Conservation (phyloP, 1,140 invertebrate species). For the Drosophila tsacasi region DNA sequence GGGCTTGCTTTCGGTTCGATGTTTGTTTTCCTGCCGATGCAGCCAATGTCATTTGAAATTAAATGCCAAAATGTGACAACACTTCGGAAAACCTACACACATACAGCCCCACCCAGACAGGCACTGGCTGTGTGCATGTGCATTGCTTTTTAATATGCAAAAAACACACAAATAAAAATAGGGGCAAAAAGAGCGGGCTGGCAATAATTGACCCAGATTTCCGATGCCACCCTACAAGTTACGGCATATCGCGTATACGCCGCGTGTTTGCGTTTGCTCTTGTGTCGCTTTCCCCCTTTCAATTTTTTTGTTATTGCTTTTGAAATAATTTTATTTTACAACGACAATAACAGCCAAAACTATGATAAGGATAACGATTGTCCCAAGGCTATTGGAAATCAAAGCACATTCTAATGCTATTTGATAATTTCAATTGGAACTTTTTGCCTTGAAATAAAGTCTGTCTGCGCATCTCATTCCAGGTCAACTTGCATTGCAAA, state of each 20-base stretch:
- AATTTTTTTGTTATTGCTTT: slow-evolving; percentile 19
- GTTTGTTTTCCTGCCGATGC: slow-evolving; percentile 49
- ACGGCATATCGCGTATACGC: slow-evolving; percentile 50
- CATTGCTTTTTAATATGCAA: slow-evolving; percentile 47
- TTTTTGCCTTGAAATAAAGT: slow-evolving; percentile 37
- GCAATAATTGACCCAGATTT: slow-evolving; percentile 84
- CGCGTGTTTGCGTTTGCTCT: slow-evolving; percentile 21
- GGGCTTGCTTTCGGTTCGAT: neutral
- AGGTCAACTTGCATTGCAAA: slow-evolving; percentile 21
- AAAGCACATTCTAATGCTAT: slow-evolving; percentile 36
- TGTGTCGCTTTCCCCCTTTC: neutral
- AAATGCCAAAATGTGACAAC: slow-evolving; percentile 73
- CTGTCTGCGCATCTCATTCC: slow-evolving; percentile 22
- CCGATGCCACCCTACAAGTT: slow-evolving; percentile 15
- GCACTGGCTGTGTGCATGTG: slow-evolving; percentile 21
- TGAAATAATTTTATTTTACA: slow-evolving; percentile 51
- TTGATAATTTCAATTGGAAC: slow-evolving; percentile 21
- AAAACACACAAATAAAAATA: slow-evolving; percentile 22
- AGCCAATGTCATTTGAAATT: slow-evolving; percentile 65
- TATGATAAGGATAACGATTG: slow-evolving; percentile 25
- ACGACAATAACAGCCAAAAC: neutral
- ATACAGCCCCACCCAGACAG: slow-evolving; percentile 3
- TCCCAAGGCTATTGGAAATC: slow-evolving; percentile 26
- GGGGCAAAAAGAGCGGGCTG: slow-evolving; percentile 46
- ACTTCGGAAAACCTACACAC: slow-evolving; percentile 28